phyloP scores from a whole-genome alignment of 2,888 invertebrate species.

The Liodrosophila aerea region DNA sequence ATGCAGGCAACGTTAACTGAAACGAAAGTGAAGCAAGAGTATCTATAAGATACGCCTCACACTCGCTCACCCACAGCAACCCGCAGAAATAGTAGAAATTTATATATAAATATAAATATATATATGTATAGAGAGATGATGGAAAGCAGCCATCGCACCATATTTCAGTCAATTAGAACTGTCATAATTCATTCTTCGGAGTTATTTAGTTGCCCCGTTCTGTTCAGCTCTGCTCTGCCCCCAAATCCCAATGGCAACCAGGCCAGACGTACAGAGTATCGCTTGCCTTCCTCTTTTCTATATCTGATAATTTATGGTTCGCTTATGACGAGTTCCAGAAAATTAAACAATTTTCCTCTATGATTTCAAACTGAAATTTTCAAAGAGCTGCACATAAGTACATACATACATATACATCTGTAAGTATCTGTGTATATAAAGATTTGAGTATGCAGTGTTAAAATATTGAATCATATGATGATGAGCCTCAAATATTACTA shows the following conservation, averaged over 20 bases:
- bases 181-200: constrained; percentile 81
- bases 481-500: constrained; percentile 33
- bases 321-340: constrained; percentile 81
- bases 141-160: constrained; percentile 79
- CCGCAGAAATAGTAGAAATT: constrained; percentile 55
- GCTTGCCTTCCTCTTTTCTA: constrained; percentile 32
- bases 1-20: constrained; percentile 64
- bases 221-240: constrained; percentile 1
- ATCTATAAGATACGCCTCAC: constrained; percentile 66
- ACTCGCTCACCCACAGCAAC: constrained; percentile 22
- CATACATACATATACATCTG: constrained; percentile 11
- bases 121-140: constrained; percentile 48
- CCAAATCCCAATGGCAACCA: constrained; percentile 7
- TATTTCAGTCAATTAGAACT: constrained; percentile 82
- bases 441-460: constrained; percentile 24
- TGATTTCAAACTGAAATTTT: constrained; percentile 38
- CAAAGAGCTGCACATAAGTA: constrained; percentile 49
- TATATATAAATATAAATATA: constrained; percentile 20
- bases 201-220: constrained; percentile 71
- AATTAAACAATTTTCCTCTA: constrained; percentile 74
- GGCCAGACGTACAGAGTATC: constrained; percentile 19
- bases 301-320: constrained; percentile 77
- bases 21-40: constrained; percentile 73
- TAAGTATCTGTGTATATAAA: constrained; percentile 13
- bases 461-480: constrained; percentile 48